Evolutionary conservation across 1,140 invertebrate species (phyloP).

Genomic region (Dendrolimus punctatus): DNA sequence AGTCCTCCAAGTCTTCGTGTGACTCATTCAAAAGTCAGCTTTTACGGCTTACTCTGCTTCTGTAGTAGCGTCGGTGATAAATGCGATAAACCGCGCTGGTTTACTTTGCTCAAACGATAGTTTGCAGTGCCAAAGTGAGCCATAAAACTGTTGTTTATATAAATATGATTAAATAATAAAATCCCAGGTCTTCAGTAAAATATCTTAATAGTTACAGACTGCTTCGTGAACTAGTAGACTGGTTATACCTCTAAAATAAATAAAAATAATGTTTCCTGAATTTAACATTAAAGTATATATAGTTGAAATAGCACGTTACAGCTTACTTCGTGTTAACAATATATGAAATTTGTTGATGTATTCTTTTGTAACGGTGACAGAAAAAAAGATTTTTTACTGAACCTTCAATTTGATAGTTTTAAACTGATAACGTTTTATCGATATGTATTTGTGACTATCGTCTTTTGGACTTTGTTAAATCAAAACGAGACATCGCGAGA

Average conservation of each 20-base stretch:
- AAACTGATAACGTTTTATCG: slow-evolving; percentile 9
- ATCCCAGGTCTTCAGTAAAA: slow-evolving; percentile 55
- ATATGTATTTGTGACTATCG: background rate
- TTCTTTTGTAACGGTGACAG: slow-evolving; percentile 25
- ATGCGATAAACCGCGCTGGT: slow-evolving; percentile 23
- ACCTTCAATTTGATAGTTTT: slow-evolving; percentile 21
- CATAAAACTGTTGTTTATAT: slow-evolving; percentile 54
- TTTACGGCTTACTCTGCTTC: slow-evolving; percentile 67
- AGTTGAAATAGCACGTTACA: slow-evolving; percentile 43
- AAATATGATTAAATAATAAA: slow-evolving; percentile 6
- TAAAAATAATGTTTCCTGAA: slow-evolving; percentile 37
- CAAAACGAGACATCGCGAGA: no score
- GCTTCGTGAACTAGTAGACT: slow-evolving; percentile 64
- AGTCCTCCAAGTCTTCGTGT: slow-evolving; percentile 16
- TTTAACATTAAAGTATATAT: slow-evolving; percentile 39
- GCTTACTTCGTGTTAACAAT: slow-evolving; percentile 31
- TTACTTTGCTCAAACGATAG: slow-evolving; percentile 61
- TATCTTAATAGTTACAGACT: slow-evolving; percentile 62
- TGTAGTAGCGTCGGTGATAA: slow-evolving; percentile 26
- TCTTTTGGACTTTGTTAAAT: no score
- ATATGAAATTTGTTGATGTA: slow-evolving; percentile 33
- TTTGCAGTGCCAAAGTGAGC: slow-evolving; percentile 65
- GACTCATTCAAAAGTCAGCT: slow-evolving; percentile 44
- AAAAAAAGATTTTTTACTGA: slow-evolving; percentile 34
- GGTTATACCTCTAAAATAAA: slow-evolving; percentile 50